Evolutionary conservation across 2,113 vertebrate species (phyloP), one percentile per base, ranked within the genome.

Genomic region (Caranx melampygus): DNA sequence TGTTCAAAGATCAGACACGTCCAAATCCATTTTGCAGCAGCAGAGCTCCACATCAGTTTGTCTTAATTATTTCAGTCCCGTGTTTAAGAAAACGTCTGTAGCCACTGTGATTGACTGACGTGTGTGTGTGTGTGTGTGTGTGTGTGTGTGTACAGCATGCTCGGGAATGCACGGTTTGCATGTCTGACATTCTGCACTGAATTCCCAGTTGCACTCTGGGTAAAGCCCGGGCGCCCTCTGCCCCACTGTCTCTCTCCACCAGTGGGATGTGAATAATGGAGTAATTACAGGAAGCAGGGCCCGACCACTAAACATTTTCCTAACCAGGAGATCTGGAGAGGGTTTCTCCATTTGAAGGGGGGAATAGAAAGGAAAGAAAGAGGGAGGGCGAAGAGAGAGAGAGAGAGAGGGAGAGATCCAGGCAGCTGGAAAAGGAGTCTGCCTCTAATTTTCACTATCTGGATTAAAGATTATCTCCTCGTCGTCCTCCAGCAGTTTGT

Each of bases 271-370:
- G 81, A 91, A 91, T 89, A 91, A 90, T 88, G 75, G 80, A 83
- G 82, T 92, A 90, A 92, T 93, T 93, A 92, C 91, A 93, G 93
- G 92, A 94, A 92, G 88, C 85, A 72, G 54, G 55, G 75, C 75
- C 75, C 10, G 33, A 89, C 91, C 87, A 12, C 86, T 85, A 79
- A 89, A 88, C 81, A 89, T 91, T 92, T 90, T 92, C 83, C 88
- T 60, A 85, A 91, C 88, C 88, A 88, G 72, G 80, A 61, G 83
- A 89, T 86, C 78, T 72, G 83, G 75, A 89, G 78, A 83, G 77
- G 83, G 85, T 85, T 88, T 83, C 81, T 83, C 68, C 65, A 12
- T 78, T 77, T 66, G 57, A 65, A 79, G 45, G 45, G 61, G 67
- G 20, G 35, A 76, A 55, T 60, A 77, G 63, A 82, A 75, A 65